Evolutionary conservation across 1,140 invertebrate genomes (phyloP).

Genomic region (Dinothrombium tinctorium): DNA sequence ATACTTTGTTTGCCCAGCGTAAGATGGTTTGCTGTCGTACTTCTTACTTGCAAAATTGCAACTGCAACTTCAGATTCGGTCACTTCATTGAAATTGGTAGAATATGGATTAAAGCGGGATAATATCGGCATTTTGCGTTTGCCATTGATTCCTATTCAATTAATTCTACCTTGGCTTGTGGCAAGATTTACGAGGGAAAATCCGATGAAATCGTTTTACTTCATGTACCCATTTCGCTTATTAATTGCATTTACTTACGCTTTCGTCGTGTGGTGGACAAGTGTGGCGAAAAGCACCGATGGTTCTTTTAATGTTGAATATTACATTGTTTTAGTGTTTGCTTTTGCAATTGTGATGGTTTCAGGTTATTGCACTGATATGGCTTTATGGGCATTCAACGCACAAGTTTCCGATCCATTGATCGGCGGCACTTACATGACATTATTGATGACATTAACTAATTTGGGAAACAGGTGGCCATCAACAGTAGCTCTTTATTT

Average conservation of each 20-base stretch:
- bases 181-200: constrained; percentile 62
- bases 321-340: constrained; percentile 45
- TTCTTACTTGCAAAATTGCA: constrained; percentile 78
- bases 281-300: constrained; percentile 30
- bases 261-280: constrained; percentile 57
- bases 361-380: constrained; percentile 50
- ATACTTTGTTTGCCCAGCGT: constrained; percentile 66
- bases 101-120: constrained; percentile 84
- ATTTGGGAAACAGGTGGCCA: constrained; percentile 93
- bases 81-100: constrained; percentile 77
- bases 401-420: constrained; percentile 57
- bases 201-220: constrained; percentile 37
- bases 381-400: constrained; percentile 54
- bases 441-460: constrained; percentile 79
- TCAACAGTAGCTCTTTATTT: constrained; percentile 71
- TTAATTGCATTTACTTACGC: constrained; percentile 60
- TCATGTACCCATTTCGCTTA: constrained; percentile 29
- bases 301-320: constrained; percentile 48
- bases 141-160: constrained; percentile 79
- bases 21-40: constrained; percentile 39
- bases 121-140: constrained; percentile 71
- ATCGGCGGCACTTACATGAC: constrained; percentile 99
- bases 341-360: constrained; percentile 70
- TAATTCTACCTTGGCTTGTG: constrained; percentile 68
- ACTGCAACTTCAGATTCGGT: constrained; percentile 90